Evolutionary conservation across 2,797 vertebrate genomes (phyloP).

Genomic region (Bucorvus abyssinicus): DNA sequence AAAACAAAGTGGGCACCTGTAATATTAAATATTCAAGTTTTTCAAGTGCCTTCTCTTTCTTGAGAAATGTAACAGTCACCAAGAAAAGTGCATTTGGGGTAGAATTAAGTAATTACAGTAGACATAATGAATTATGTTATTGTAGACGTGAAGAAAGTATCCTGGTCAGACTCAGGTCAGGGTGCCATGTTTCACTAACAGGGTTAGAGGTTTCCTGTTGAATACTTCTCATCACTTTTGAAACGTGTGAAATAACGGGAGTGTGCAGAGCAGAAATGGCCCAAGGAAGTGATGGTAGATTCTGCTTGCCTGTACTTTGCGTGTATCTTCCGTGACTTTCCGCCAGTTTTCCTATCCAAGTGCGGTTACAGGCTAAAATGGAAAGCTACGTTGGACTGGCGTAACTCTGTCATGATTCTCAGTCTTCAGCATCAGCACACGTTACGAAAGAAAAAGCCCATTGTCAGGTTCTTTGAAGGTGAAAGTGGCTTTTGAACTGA

Average conservation of each 20-base stretch:
- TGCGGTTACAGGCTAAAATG: conserved; percentile 17
- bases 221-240: neutral
- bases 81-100: neutral
- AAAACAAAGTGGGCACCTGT: neutral
- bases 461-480: conserved; percentile 30
- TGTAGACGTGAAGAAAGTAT: neutral
- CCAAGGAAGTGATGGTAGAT: neutral
- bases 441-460: neutral
- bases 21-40: neutral
- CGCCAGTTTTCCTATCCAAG: neutral
- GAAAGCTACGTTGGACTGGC: conserved; percentile 8
- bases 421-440: conserved; percentile 15
- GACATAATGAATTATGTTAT: neutral
- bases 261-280: neutral
- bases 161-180: neutral
- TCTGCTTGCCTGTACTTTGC: neutral
- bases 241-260: neutral
- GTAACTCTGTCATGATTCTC: conserved; percentile 36
- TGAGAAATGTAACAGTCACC: neutral
- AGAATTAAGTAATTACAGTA: neutral
- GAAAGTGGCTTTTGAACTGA: neutral
- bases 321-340: neutral
- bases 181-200: accelerated
- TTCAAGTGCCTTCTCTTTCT: neutral
- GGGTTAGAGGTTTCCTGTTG: neutral